These are phyloP conservation scores for Neopipo cinnamomea DNA, from an alignment of 2,113 vertebrate species.

Conservation along the genomic window DNA sequence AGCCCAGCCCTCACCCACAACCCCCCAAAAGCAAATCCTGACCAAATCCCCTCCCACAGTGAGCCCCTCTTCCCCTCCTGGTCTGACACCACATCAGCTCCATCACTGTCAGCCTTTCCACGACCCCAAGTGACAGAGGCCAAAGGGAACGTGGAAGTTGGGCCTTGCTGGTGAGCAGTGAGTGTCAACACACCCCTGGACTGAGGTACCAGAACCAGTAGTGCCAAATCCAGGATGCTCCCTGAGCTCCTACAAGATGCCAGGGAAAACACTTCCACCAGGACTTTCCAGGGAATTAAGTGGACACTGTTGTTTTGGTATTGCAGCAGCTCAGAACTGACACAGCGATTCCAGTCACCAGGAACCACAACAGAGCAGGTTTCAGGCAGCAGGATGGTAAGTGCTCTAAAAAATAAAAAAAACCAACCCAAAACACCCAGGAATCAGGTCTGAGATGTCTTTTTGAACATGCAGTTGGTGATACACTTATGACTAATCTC, in stretches of 20 bases:
- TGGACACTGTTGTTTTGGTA: background rate
- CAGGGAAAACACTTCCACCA: background rate
- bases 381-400: background rate
- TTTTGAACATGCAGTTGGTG: background rate
- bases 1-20: background rate
- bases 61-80: background rate
- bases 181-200: background rate
- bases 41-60: background rate
- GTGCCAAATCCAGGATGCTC: rapidly evolving
- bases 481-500: background rate
- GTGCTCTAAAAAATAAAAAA: background rate
- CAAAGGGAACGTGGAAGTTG: rapidly evolving
- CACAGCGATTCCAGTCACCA: background rate
- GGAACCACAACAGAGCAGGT: background rate
- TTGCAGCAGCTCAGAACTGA: background rate
- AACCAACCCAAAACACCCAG: background rate
- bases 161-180: background rate
- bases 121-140: background rate
- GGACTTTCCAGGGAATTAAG: background rate
- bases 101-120: background rate
- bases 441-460: background rate
- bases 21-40: background rate
- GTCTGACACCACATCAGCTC: background rate
- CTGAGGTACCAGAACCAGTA: background rate
- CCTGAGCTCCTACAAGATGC: background rate